A percentile compares a stretch with the other conserved stretches of the same genome.
Evolutionary conservation across 2,888 invertebrate genomes (phyloP).

Genomic region (Sisyra nigra): DNA sequence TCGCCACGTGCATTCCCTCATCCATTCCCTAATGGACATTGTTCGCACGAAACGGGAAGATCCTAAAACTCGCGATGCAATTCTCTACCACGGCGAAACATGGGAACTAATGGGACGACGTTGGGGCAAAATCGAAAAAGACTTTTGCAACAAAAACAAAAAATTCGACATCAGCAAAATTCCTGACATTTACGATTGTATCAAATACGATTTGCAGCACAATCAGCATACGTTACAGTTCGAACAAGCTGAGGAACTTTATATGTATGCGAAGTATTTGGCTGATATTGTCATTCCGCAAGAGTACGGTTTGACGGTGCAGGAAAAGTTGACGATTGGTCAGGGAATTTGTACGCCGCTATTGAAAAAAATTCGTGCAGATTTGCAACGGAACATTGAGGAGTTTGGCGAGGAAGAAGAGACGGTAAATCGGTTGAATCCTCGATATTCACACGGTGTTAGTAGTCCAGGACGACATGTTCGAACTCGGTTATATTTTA

Average conservation of each 20-base stretch:
- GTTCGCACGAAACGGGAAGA: constrained; percentile 77
- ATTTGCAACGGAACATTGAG: constrained; percentile 85
- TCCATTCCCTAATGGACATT: constrained; percentile 71
- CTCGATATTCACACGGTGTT: constrained; percentile 94
- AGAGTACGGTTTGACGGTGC: constrained; percentile 91
- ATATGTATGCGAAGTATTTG: constrained; percentile 89
- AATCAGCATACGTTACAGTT: constrained; percentile 92
- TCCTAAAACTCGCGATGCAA: constrained; percentile 77
- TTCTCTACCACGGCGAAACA: constrained; percentile 93
- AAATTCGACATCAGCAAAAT: constrained; percentile 97
- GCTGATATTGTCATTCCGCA: constrained; percentile 99
- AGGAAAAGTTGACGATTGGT: constrained; percentile 92
- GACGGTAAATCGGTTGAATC: constrained; percentile 89
- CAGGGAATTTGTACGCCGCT: constrained; percentile 96
- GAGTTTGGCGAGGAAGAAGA: constrained; percentile 63
- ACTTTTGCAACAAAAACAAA: constrained; percentile 86
- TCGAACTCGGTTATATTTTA: constrained; percentile 95
- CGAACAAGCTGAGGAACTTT: constrained; percentile 81
- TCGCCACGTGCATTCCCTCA: constrained; percentile 73
- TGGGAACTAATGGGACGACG: constrained; percentile 97
- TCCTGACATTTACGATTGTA: constrained; percentile 98
- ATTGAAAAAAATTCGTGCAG: constrained; percentile 86
- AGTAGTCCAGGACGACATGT: constrained; percentile 97
- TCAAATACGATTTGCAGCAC: constrained; percentile 96
- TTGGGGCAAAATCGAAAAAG: constrained; percentile 97